phyloP scores from a whole-genome alignment of 2,797 vertebrate genomes.

The Martes flavigula region DNA sequence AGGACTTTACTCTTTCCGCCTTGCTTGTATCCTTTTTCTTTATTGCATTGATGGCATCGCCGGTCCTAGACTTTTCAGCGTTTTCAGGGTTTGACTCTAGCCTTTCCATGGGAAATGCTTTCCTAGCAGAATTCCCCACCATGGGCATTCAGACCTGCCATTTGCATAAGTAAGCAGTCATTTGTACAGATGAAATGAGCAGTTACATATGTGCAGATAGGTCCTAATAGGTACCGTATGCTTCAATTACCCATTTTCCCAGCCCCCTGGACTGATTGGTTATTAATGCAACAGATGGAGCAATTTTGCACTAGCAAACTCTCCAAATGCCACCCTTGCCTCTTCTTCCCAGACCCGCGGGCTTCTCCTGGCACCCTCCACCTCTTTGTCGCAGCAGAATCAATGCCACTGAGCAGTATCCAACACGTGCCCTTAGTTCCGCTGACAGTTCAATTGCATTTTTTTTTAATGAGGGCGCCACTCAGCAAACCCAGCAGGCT shows the following conservation, averaged over 20 bases:
- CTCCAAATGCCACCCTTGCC: slow-evolving; percentile 6
- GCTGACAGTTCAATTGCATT: background rate
- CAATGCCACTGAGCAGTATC: background rate
- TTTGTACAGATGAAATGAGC: slow-evolving; percentile 58
- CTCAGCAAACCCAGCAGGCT: slow-evolving; percentile 7
- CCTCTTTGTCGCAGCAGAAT: background rate
- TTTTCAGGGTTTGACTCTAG: background rate
- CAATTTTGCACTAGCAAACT: background rate
- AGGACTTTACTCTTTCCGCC: background rate
- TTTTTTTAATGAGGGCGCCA: slow-evolving; percentile 19
- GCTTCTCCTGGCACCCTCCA: slow-evolving; percentile 8
- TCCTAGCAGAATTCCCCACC: background rate
- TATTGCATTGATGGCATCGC: background rate
- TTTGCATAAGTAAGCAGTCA: slow-evolving; percentile 58
- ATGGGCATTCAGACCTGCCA: background rate
- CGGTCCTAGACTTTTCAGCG: background rate
- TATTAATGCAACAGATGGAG: slow-evolving; percentile 68
- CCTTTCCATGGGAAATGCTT: slow-evolving; percentile 19
- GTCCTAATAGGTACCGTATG: slow-evolving; percentile 63
- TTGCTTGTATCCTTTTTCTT: background rate
- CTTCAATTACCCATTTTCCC: slow-evolving; percentile 46
- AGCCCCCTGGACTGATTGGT: slow-evolving; percentile 28
- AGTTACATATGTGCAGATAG: slow-evolving; percentile 50
- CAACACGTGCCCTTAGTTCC: slow-evolving; percentile 10
- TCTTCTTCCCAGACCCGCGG: background rate